A percentile compares a stretch with the other conserved stretches of the same genome.
Evolutionary conservation across 2,113 vertebrate species (phyloP).

Genomic region (Xiphophorus maculatus): DNA sequence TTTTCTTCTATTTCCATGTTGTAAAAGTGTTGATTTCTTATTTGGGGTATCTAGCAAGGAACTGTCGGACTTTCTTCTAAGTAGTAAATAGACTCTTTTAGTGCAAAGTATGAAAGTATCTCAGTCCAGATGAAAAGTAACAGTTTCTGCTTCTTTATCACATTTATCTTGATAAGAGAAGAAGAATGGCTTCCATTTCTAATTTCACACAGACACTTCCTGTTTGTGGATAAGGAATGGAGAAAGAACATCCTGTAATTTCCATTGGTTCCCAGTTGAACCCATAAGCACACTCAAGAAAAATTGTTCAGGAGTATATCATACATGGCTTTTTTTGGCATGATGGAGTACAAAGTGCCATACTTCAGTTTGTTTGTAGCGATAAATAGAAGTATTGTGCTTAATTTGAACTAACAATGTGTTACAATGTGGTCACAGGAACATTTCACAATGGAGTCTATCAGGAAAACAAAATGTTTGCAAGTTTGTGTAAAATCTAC

Average conservation of each 20-base stretch:
- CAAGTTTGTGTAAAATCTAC: background rate
- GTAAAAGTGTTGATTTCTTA: conserved; percentile 13
- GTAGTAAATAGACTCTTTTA: conserved; percentile 9
- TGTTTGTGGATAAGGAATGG: conserved; percentile 41
- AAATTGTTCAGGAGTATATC: conserved; percentile 45
- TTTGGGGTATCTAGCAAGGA: background rate
- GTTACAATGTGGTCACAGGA: conserved; percentile 21
- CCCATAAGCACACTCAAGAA: conserved; percentile 38
- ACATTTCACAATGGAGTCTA: conserved; percentile 11
- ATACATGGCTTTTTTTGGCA: conserved; percentile 11
- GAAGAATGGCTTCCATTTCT: conserved; percentile 46
- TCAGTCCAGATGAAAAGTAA: conserved; percentile 25
- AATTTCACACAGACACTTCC: conserved; percentile 47
- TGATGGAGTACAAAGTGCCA: conserved; percentile 12
- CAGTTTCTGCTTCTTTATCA: background rate
- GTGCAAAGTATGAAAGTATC: background rate
- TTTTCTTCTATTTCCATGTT: conserved; percentile 3
- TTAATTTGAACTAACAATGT: conserved; percentile 26
- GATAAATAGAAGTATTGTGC: background rate
- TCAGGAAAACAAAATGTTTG: conserved; percentile 13
- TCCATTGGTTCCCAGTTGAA: conserved; percentile 34
- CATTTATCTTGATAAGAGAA: conserved; percentile 28
- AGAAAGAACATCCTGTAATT: conserved; percentile 42
- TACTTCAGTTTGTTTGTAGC: conserved; percentile 20
- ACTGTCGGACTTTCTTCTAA: background rate